A percentile compares a stretch with the other conserved stretches of the same genome.
Evolutionary conservation across 2,888 invertebrate genomes (phyloP).

Genomic region (Deilephila elpenor): DNA sequence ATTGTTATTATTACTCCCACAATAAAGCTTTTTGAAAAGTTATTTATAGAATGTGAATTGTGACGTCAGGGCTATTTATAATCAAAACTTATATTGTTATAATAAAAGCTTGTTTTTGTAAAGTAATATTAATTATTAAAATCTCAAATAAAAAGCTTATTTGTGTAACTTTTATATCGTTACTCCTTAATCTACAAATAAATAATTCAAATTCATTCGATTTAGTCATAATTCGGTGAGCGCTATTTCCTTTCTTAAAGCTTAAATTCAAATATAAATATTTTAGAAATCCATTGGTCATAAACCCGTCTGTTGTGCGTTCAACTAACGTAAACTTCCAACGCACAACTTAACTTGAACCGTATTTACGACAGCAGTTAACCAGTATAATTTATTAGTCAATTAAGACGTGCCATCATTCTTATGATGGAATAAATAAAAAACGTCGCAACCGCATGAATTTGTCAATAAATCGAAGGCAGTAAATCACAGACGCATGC

Average conservation of each 20-base stretch:
- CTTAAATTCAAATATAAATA: background rate
- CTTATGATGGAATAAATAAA: slow-evolving; percentile 39
- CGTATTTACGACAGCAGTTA: slow-evolving; percentile 43
- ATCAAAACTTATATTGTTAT: too few species aligned
- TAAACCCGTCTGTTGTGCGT: background rate
- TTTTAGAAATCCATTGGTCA: background rate
- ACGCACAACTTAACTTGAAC: background rate
- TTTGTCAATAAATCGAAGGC: slow-evolving; percentile 40
- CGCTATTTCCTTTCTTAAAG: background rate
- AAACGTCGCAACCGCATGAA: slow-evolving; percentile 40
- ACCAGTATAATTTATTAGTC: slow-evolving; percentile 28
- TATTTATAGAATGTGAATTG: too few species aligned
- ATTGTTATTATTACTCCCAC: slow-evolving; percentile 24
- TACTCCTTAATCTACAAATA: too few species aligned
- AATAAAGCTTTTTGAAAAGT: background rate
- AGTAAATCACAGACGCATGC: slow-evolving; percentile 36
- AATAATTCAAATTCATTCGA: too few species aligned
- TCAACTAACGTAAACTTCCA: slow-evolving; percentile 2
- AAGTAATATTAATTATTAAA: too few species aligned
- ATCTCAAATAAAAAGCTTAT: too few species aligned
- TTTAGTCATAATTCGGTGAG: background rate
- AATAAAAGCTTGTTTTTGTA: too few species aligned
- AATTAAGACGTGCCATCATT: slow-evolving; percentile 27
- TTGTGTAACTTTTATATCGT: too few species aligned
- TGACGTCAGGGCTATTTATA: too few species aligned